Evolutionary conservation across 2,797 vertebrate genomes (phyloP), one percentile per base, ranked within the genome.

Genomic region (Sebastes flavidus): DNA sequence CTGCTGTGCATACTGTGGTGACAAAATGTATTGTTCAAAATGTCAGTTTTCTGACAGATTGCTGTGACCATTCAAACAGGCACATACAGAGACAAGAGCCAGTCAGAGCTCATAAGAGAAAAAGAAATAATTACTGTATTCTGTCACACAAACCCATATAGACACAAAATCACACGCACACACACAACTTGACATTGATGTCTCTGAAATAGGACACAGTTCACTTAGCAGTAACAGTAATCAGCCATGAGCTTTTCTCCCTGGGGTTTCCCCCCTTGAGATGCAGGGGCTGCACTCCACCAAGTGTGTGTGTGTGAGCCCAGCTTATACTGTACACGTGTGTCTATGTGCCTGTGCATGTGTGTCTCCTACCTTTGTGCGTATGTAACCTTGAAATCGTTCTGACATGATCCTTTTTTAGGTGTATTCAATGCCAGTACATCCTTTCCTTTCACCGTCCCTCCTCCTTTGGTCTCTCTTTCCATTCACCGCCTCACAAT

Each of bases 131-230:
- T 34, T n/a, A 34, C 30, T 62, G 20, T n/a, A 34, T 62, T 61
- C 5, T 34, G 20, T 62, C n/a, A 62, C 60, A 30, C 58, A 60
- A 54, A 54, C 9, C 49, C 27, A 60, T 11, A 54, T 54, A 61
- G 67, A 75, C 49, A 81, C 62, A 77, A 49, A 49, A 20, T 54
- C 75, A 83, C 54, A 76, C 69, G 38, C 34, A 63, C 13, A 69
- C 76, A 49, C 56, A 75, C 58, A 68, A 62, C 61, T 74, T 87
- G 81, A 90, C 84, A 83, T 70, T 90, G 80, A 89, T 87, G 78
- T 87, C 66, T 81, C 70, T 85, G 78, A 88, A 90, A 91, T 86
- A 88, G 82, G 90, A 93, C 82, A 91, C 90, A 86, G 81, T 88
- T 88, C 88, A 85, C 80, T 90, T 91, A 73, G 76, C 83, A 80